Base-by-base conservation (phyloP, 92 coral and sea anemone genomes). In the Porites lobata region DNA sequence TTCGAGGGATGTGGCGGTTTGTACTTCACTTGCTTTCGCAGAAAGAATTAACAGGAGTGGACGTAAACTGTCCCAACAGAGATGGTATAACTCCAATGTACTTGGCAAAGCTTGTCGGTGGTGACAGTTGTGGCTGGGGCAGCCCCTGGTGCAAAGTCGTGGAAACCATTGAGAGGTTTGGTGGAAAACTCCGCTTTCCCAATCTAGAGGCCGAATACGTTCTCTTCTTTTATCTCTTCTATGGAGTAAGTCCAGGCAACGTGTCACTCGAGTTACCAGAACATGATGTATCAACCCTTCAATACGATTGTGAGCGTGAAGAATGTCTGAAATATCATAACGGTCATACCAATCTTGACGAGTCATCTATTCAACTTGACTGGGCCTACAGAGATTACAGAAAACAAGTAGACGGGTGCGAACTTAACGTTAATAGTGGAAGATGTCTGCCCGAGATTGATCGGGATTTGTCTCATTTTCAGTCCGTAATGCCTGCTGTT, bases 41-140 rank as follows among this genome's bases (percentile, higher is more conserved):
- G 57, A 26, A 38, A 10, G 5, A 56, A 24, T 32, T 87, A 38
- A 65, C 69, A 15, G 86, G 79, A 4, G 61, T 87, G 32, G 75
- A 79, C 51, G 79, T 69, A 3, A 82, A 81, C 69, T 91, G 94
- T 19, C 52, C 85, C 21, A 91, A 91, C 78, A 87, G 11, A 52
- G 75, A 87, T 65, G 88, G 91, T 4, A 69, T 91, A 52, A 84
- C 76, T 4, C 94, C 94, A 21, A 63, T 82, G 69, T 91, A 91
- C 32, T 71, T 91, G 19, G 94, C 91, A 1, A 68, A 14, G 52
- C 26, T 86, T 1, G 17, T 75, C 10, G 85, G 85, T 59, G 83
- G 83, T 26, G 50, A 5, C n/a, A n/a, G n/a, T n/a, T 70, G 75
- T 70, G 1, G 38, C 21, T 53, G 77, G 24, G 1, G 69, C 20